Percentiles rank a stretch among this genome's conserved stretches.
Evolutionary conservation across 2,113 vertebrate genomes (phyloP).

Genomic region (Aplodontia rufa): DNA sequence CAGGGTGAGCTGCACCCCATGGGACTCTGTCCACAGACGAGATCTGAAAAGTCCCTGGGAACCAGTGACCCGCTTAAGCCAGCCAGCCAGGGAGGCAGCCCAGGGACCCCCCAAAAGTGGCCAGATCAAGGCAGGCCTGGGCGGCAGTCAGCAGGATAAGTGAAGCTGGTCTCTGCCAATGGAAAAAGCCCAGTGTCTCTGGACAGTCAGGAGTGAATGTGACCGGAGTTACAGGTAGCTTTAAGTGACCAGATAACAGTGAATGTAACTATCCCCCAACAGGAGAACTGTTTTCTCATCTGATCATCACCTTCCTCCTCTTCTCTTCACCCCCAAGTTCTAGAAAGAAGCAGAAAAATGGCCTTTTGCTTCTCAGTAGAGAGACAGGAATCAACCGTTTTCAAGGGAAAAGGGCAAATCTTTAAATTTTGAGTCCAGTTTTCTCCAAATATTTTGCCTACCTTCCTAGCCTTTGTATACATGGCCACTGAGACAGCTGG

Average conservation of each 20-base stretch:
- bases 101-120: not conserved
- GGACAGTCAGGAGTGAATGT: not conserved
- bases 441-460: not conserved
- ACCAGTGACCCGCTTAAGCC: constrained; percentile 60
- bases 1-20: constrained; percentile 63
- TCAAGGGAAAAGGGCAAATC: not conserved
- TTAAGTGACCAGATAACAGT: not conserved
- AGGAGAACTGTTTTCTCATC: not conserved
- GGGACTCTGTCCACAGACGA: constrained; percentile 62
- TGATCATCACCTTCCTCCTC: not conserved
- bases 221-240: not conserved
- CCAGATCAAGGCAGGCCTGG: not conserved
- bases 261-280: not conserved
- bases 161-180: not conserved
- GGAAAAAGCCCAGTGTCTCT: not conserved
- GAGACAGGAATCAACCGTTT: not conserved
- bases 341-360: constrained; percentile 6
- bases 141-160: not conserved
- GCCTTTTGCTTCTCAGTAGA: not conserved
- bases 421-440: not conserved
- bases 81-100: constrained; percentile 9
- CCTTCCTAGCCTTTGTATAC: not conserved
- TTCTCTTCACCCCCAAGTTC: not conserved
- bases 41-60: constrained; percentile 66
- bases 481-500: not conserved